Evolutionary conservation across 2,113 vertebrate species (phyloP).

Genomic region (Pithys albifrons): DNA sequence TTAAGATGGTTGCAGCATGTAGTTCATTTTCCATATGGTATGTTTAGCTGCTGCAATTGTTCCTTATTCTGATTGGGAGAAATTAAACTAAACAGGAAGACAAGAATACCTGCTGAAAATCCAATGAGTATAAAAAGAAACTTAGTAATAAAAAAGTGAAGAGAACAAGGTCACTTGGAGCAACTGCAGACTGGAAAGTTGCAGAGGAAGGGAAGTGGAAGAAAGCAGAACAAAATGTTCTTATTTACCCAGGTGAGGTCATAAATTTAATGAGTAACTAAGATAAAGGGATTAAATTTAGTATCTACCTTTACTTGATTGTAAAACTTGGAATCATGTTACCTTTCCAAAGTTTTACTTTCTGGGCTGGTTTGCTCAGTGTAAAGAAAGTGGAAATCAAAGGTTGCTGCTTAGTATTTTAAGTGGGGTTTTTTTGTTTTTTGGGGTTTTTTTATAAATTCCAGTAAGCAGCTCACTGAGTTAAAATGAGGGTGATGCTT

Average conservation of each 20-base stretch:
- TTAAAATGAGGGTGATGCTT: not conserved
- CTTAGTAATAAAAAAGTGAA: not conserved
- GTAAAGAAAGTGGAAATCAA: not conserved
- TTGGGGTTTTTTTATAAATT: not conserved
- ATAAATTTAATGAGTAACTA: not conserved
- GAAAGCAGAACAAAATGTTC: not conserved
- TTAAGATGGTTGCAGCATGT: not conserved
- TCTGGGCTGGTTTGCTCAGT: not conserved
- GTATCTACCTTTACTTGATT: not conserved
- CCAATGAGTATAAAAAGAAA: not conserved
- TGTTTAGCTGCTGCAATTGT: not conserved
- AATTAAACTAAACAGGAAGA: not conserved
- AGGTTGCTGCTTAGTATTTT: not conserved
- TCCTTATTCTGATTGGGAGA: not conserved
- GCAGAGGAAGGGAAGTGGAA: not conserved
- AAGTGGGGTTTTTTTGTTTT: no score
- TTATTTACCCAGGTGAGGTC: not conserved
- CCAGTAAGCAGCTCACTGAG: not conserved
- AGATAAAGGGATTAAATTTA: conserved; percentile 7
- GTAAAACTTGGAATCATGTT: not conserved
- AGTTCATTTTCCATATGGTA: not conserved
- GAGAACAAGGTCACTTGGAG: not conserved
- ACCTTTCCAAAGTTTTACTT: not conserved
- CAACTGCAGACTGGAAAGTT: not conserved
- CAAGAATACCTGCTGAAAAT: not conserved